Evolutionary conservation across 2,797 vertebrate species (phyloP), one percentile per base, ranked within the genome.

Genomic region (Anguilla pacifica): DNA sequence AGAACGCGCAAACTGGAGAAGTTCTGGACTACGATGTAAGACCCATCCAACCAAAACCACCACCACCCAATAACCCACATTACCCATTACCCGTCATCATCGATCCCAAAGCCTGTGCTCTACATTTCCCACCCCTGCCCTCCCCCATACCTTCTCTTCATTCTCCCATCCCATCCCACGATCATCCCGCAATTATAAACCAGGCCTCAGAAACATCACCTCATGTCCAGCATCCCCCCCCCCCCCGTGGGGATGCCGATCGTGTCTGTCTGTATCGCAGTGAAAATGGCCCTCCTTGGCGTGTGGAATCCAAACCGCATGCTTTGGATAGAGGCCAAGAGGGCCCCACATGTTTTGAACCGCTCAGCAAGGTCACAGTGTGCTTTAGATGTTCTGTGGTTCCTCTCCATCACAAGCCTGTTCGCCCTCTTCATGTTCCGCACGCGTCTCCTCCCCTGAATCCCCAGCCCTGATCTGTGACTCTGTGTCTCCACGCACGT

Each of bases 1-100:
- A 92, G 92, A 92, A 93, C 93, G 59, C 87, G 86, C 90, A 93
- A 90, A 82, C 90, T 90, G 70, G 93, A 93, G 91, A 95, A 89
- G 86, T 88, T 95, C 92, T 96, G 95, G 94, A 95, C 93, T 67
- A 96, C 95, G 89, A 96, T 94, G 95, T 96, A 96, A 96, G 96
- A 39, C 88, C 19, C 86, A 90, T 87, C 15, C 43, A 46, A 86
- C 51, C 74, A 55, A 85, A 64, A 79, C 57, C 31, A 28, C 61
- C 7, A 28, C 11, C 28, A 22, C 22, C 19, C 57, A n/a, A 31
- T 10, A 10, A 28, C 10, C 22, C 57, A 53, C 0, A 22, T 39
- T 53, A 0, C 10, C 46, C 49, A 53, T 19, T 55, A 46, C 51
- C 53, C 57, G 43, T 28, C 59, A 31, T 83, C 74, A 64, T 59